Base-by-base conservation (phyloP, 2,797 vertebrate species). In the Parambassis ranga region DNA sequence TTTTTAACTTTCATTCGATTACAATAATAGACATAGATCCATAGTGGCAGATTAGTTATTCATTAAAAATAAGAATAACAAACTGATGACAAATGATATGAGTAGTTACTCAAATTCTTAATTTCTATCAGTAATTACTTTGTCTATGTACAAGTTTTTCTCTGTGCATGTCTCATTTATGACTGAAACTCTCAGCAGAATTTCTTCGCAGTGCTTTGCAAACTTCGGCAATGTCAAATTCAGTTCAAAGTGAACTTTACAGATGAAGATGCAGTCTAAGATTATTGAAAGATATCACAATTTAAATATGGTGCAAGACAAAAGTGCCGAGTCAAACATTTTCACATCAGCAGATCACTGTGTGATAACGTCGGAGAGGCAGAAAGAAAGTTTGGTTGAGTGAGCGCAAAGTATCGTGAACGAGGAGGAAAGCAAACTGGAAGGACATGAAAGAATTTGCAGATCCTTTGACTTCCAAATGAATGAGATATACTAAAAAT, bases 261-360 rank as follows among this genome's bases (percentile, higher is more conserved):
- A 71, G 75, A 86, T 75, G 51, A 57, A 78, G 73, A 86, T 72
- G 62, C 61, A 6, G 23, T 67, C 57, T 19, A 32, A 81, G 88
- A 87, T 86, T 71, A 69, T 81, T 83, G 85, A 86, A 77, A 71
- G 81, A 82, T 51, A 81, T 80, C 77, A 82, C 82, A 84, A 85
- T 90, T 90, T 80, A 83, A 87, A 89, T 79, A 80, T 71, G 74
- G 73, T 33, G 59, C 58, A 48, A 36, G 16, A 57, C 35, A 60
- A 70, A 85, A 84, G 58, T 85, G 83, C 82, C 31, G 42, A 81
- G 79, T 83, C 76, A 66, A 71, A 75, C 75, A 41, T 76, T 82
- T 78, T 65, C 44, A 72, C 72, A 27, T 87, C 83, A 87, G 86
- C 78, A 85, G 82, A 88, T 87, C 62, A n/a, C 26, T 49, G 19